These are phyloP conservation scores for Hippopotamyrus pictus DNA, from an alignment of 2,797 vertebrate species.

Conservation along the genomic window DNA sequence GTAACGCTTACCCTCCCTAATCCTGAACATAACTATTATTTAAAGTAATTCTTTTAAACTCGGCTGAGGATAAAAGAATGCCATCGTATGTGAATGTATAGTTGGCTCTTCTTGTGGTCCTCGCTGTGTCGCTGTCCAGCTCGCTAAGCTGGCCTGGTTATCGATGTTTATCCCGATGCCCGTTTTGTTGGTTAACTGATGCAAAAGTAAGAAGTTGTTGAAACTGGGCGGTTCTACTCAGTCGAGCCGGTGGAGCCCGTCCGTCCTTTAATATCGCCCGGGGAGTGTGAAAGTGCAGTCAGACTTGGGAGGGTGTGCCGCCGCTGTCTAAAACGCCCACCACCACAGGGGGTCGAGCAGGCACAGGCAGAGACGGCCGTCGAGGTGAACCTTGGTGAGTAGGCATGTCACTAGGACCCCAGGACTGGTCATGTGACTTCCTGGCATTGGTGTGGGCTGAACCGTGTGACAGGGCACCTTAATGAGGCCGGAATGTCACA, in stretches of 20 bases:
- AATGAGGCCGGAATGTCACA: background rate
- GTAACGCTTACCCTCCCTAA: background rate
- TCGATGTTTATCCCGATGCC: background rate
- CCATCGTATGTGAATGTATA: background rate
- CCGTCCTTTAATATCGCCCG: background rate
- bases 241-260: background rate
- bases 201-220: background rate
- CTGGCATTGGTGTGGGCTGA: background rate
- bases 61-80: background rate
- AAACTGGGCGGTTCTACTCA: background rate
- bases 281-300: background rate
- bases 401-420: background rate
- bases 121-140: background rate
- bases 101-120: background rate
- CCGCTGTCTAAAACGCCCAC: background rate
- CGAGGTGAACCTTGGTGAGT: background rate
- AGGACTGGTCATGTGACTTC: background rate
- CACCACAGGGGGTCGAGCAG: background rate
- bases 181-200: background rate
- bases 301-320: background rate
- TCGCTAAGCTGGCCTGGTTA: background rate
- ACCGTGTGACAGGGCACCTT: background rate
- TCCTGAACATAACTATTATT: background rate
- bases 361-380: background rate
- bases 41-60: background rate